Conservation (phyloP, 2,113 vertebrate species). For the Scopus umbretta region DNA sequence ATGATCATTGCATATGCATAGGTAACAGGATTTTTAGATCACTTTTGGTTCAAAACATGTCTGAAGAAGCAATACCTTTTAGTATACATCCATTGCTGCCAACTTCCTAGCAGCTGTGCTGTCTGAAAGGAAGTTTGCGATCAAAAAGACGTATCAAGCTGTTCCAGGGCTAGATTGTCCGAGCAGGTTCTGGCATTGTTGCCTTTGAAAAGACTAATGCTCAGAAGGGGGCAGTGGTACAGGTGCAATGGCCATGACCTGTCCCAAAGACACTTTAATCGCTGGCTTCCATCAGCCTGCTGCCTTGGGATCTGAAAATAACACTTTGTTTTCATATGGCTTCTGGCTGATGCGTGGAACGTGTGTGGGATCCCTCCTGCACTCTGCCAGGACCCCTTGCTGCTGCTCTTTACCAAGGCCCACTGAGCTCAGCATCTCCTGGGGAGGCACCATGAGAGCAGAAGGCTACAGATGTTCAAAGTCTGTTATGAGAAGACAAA, state of each 20-base stretch:
- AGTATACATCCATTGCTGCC: not conserved
- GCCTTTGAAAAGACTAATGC: not conserved
- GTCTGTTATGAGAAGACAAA: not conserved
- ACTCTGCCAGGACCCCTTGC: not conserved
- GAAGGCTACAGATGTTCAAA: not conserved
- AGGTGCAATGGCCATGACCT: not conserved
- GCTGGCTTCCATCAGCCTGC: not conserved
- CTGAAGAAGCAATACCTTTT: not conserved
- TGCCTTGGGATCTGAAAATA: not conserved
- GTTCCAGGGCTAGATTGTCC: not conserved
- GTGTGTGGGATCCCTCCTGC: not conserved
- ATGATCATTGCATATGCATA: fast-evolving
- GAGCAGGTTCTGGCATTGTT: not conserved
- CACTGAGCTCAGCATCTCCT: not conserved
- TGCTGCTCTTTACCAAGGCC: not conserved
- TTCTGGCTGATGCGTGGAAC: not conserved
- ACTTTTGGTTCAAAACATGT: not conserved
- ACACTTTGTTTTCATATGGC: not conserved
- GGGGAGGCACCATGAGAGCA: not conserved
- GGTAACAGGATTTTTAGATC: not conserved
- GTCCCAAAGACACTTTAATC: not conserved
- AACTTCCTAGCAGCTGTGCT: not conserved
- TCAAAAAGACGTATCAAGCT: not conserved
- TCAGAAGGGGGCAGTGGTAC: not conserved
- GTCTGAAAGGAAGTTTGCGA: not conserved